Evolutionary conservation across 2,797 vertebrate genomes (phyloP).

Genomic region (Aphelocoma californica): DNA sequence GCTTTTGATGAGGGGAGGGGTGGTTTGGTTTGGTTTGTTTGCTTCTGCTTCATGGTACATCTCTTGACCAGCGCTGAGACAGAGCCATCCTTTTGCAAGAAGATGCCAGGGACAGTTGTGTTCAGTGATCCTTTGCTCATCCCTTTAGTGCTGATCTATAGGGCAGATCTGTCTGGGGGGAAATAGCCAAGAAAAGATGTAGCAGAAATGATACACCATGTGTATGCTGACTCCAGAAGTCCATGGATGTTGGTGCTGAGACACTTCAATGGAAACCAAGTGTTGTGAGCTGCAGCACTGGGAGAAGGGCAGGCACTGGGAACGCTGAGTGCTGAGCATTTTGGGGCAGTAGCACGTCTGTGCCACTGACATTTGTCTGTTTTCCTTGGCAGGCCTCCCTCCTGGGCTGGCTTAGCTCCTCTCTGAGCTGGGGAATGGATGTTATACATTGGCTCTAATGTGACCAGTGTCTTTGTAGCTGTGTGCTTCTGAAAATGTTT

Average conservation of each 20-base stretch:
- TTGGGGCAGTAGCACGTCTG: background rate
- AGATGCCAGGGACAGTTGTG: background rate
- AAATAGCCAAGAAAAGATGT: background rate
- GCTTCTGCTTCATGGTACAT: background rate
- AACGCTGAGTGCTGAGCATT: background rate
- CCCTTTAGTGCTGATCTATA: rapidly evolving
- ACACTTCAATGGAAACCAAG: no score
- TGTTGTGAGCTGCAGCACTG: rapidly evolving
- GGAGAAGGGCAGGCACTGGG: background rate
- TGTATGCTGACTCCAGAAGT: background rate
- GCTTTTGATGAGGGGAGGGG: background rate
- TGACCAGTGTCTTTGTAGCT: background rate
- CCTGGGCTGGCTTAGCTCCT: background rate
- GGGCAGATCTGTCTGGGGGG: background rate
- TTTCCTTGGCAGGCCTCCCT: background rate
- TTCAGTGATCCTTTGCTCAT: background rate
- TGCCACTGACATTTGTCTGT: background rate
- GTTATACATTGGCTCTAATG: background rate
- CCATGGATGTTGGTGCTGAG: background rate
- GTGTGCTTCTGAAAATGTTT: background rate
- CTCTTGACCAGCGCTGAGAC: background rate
- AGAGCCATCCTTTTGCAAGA: background rate
- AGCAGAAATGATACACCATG: background rate
- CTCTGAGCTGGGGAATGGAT: background rate
- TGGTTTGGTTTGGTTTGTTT: background rate